Percentiles rank a stretch among this genome's conserved stretches.
Evolutionary conservation across 2,888 invertebrate species (phyloP).

Genomic region (Agrotis ipsilon): DNA sequence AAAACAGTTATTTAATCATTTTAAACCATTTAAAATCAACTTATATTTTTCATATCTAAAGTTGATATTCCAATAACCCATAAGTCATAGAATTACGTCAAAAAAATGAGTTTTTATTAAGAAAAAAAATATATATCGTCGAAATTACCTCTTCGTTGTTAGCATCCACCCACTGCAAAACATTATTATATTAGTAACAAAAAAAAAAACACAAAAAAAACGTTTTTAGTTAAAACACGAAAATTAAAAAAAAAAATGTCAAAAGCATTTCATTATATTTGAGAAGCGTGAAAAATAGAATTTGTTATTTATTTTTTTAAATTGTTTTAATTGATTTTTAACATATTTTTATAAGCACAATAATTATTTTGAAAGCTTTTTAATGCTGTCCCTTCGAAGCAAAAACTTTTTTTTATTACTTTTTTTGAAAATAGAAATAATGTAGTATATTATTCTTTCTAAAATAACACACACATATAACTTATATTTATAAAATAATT

Average conservation of each 20-base stretch:
- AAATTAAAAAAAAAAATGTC: conserved; percentile 63
- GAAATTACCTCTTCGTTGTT: conserved; percentile 92
- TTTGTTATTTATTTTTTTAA: conserved; percentile 62
- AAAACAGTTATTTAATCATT: not conserved
- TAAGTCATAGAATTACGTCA: conserved; percentile 61
- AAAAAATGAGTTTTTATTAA: conserved; percentile 50
- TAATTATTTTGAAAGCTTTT: conserved; percentile 61
- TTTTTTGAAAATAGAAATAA: conserved; percentile 8
- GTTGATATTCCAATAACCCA: conserved; percentile 1
- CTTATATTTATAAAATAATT: not conserved
- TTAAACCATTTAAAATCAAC: conserved; percentile 11
- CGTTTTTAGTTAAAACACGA: conserved; percentile 64
- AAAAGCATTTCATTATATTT: conserved; percentile 86
- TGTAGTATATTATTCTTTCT: conserved; percentile 19
- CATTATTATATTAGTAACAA: conserved; percentile 88
- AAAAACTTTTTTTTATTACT: conserved; percentile 55
- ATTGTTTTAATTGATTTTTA: conserved; percentile 74
- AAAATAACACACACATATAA: conserved; percentile 38
- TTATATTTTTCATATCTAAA: not conserved
- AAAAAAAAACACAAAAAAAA: conserved; percentile 57
- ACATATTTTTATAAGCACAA: conserved; percentile 81
- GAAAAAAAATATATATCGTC: conserved; percentile 63
- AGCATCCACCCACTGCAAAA: conserved; percentile 93
- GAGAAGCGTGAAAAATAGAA: conserved; percentile 78
- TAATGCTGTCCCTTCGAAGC: conserved; percentile 40